A percentile compares a stretch with the other conserved stretches of the same genome.
These are phyloP conservation scores for Kryptolebias marmoratus DNA, from an alignment of 2,113 vertebrate species.

Conservation along the genomic window DNA sequence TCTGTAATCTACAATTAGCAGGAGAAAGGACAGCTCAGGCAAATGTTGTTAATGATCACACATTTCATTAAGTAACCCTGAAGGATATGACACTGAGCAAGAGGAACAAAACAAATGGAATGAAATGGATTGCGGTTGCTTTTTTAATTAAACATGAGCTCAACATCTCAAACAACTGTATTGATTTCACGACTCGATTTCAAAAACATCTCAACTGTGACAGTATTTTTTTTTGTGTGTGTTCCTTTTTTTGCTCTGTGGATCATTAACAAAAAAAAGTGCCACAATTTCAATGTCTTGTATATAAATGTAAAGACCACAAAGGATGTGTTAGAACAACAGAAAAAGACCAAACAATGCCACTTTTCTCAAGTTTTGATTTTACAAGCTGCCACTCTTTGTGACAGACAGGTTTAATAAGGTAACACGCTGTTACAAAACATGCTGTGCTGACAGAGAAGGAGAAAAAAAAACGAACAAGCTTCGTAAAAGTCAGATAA, in stretches of 20 bases:
- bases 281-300: not conserved
- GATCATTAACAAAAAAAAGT: not conserved
- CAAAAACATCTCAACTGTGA: not conserved
- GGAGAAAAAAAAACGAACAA: not conserved
- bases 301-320: not conserved
- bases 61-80: not conserved
- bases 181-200: not conserved
- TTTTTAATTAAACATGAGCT: not conserved
- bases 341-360: not conserved
- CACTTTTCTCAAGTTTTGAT: no score
- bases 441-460: not conserved
- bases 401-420: not conserved
- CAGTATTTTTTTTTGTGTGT: no score
- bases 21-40: not conserved
- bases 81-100: not conserved
- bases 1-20: not conserved
- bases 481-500: not conserved
- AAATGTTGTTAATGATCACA: no score
- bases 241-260: not conserved
- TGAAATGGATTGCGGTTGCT: not conserved
- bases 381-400: not conserved
- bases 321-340: not conserved
- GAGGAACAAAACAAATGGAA: not conserved
- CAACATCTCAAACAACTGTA: not conserved
- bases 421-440: not conserved